Percentiles rank a stretch among this genome's conserved stretches.
phyloP scores from a whole-genome alignment of 2,113 vertebrate genomes.

The Tretioscincus oriximinensis region DNA sequence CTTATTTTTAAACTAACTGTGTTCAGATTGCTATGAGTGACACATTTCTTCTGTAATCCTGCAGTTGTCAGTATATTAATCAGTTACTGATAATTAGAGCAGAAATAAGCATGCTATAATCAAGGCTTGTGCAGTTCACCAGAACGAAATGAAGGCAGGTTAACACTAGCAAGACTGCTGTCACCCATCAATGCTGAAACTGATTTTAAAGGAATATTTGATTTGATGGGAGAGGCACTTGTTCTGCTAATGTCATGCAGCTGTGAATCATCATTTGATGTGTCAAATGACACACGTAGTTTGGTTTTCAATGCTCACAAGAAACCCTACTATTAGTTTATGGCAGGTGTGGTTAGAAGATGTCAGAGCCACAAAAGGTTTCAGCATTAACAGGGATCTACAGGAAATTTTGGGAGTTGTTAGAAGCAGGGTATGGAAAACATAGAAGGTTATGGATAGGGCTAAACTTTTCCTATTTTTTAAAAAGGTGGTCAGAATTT shows the following conservation, averaged over 20 bases:
- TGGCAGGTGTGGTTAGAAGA: slow-evolving; percentile 8
- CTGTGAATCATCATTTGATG: background rate
- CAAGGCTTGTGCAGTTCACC: slow-evolving; percentile 36
- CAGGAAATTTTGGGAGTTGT: background rate
- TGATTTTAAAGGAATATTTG: slow-evolving; percentile 20
- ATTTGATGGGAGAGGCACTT: slow-evolving; percentile 24
- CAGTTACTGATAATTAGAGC: slow-evolving; percentile 48
- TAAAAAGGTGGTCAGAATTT: too few relatives aligned
- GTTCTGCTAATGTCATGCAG: background rate
- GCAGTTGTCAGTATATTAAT: slow-evolving; percentile 49
- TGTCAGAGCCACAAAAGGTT: background rate
- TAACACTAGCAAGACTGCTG: slow-evolving; percentile 20
- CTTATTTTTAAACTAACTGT: slow-evolving; percentile 1
- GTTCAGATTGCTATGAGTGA: slow-evolving; percentile 1
- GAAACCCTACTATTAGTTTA: background rate
- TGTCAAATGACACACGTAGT: slow-evolving; percentile 10
- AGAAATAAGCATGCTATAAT: slow-evolving; percentile 38
- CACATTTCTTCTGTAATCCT: slow-evolving; percentile 40
- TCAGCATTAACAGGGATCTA: background rate
- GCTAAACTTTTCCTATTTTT: too few relatives aligned
- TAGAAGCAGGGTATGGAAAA: background rate
- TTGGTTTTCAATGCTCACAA: slow-evolving; percentile 3
- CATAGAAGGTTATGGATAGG: too few relatives aligned
- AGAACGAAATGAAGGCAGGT: slow-evolving; percentile 24
- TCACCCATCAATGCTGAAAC: slow-evolving; percentile 37